phyloP scores from a whole-genome alignment of 2,113 vertebrate genomes.

The Cynopterus brachyotis region DNA sequence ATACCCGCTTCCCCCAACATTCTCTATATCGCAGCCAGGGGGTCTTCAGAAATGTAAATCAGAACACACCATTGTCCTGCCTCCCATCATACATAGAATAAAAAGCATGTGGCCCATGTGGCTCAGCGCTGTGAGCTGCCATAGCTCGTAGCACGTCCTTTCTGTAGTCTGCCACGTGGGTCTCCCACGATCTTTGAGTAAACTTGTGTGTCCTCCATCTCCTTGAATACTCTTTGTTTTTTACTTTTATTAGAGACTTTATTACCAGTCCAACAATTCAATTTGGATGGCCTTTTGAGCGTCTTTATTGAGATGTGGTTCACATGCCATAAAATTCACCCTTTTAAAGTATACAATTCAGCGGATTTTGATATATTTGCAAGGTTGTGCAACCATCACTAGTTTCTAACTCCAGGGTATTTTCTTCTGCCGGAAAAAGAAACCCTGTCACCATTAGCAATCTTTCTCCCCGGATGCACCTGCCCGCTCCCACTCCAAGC shows the following conservation, averaged over 20 bases:
- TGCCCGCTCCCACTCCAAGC: neutral
- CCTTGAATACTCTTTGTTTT: neutral
- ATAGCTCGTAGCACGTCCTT: fast-evolving
- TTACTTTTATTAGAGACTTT: neutral
- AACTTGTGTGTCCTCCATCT: neutral
- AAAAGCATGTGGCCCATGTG: neutral
- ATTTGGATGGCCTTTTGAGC: neutral
- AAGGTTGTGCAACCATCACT: neutral
- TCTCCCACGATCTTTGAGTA: neutral
- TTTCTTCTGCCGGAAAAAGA: neutral
- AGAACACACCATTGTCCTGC: neutral
- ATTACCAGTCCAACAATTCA: neutral
- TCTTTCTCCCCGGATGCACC: neutral
- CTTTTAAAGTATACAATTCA: neutral
- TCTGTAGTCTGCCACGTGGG: fast-evolving
- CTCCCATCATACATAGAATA: neutral
- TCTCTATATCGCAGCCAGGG: neutral
- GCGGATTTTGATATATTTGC: neutral
- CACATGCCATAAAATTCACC: neutral
- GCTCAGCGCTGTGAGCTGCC: neutral
- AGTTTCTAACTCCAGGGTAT: neutral
- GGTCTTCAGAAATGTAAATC: neutral
- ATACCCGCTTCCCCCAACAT: fast-evolving
- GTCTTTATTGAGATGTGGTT: neutral
- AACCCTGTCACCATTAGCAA: neutral